Evolutionary conservation across 2,888 invertebrate species (phyloP), one percentile per base, ranked within the genome.

Genomic region (Lasioglossum vierecki): DNA sequence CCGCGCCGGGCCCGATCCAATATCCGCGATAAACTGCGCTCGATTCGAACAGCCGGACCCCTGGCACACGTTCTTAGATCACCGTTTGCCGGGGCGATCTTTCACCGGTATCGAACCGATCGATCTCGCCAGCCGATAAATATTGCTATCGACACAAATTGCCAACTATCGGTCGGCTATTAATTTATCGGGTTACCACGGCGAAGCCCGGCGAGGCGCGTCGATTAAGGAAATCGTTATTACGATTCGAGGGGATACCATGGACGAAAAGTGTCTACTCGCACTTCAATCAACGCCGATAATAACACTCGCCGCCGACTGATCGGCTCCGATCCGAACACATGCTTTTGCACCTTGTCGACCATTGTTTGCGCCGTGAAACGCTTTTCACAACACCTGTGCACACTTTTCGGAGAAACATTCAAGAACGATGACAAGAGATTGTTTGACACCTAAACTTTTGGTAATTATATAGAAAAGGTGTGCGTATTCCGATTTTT

Each of bases 111-210:
- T 87, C 87, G 74, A 57, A 5, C 9, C 70, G 82, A 86, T 87
- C 85, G 78, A 87, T 88, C 84, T 70, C 9, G 66, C 82, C 11
- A 68, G 35, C 66, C 79, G 79, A 84, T 87, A 89, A 87, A 89
- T 89, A 85, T 82, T 81, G 71, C 76, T 44, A 80, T 80, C 74
- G 81, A 63, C 81, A 66, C 83, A 86, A 86, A 88, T 89, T 82
- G 83, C 77, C 78, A 68, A 70, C 66, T 79, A 81, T 84, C 63
- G 76, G 53, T 26, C 30, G 80, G 80, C 46, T 82, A 83, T 84
- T 88, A 85, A 89, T 87, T 87, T 80, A 82, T 81, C 79, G 80
- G 68, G 53, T 53, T 68, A 74, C 49, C 60, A 39, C 2, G 22
- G 39, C 11, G 3, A 53, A 5, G 66, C 79, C 79, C 82, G 70